Base-by-base conservation (phyloP, 2,888 invertebrate species). In the Drosophila quinaria region DNA sequence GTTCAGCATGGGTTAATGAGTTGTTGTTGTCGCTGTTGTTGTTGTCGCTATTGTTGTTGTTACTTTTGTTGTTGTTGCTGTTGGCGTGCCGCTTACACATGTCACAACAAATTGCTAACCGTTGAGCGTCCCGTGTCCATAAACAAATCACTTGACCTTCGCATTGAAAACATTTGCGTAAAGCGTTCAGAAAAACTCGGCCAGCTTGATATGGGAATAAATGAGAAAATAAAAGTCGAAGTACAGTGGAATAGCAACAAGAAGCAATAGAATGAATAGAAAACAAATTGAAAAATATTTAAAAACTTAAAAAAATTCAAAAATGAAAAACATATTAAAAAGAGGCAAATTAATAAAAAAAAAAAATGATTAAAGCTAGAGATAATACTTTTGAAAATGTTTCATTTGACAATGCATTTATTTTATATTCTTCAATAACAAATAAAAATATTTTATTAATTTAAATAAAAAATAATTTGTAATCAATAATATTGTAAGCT, bases 1-100 rank as follows among this genome's bases (percentile, higher is more conserved):
- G 89, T 87, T 89, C 86, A 89, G 85, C 82, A 66, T 85, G 89
- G 89, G 89, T 87, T 89, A 87, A 87, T 87, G 89, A 89, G 84
- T 86, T 87, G 83, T 85, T 88, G 80, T 68, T 78, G 75, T 66
- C 61, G 50, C 62, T 54, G 44, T 56, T 64, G 67, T 29, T 29
- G 47, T 11, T 69, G 65, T 1, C 35, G 70, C 55, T 55, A 63
- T 15, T 67, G 63, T 2, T 55, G 42, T 35, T 46, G 72, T 46
- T 72, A 68, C 9, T 51, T 56, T 39, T 70, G 62, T 1, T 44
- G 56, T 39, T 62, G 46, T 39, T 78, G 70, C 62, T 74, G 72
- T 63, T 64, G 70, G 77, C 73, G 65, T 80, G 78, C 81, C 69
- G 78, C 87, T 86, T 83, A 87, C 89, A 85, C 68, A 78, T 85